Evolutionary conservation across 2,113 vertebrate genomes (phyloP).

Genomic region (Engystomops pustulosus): DNA sequence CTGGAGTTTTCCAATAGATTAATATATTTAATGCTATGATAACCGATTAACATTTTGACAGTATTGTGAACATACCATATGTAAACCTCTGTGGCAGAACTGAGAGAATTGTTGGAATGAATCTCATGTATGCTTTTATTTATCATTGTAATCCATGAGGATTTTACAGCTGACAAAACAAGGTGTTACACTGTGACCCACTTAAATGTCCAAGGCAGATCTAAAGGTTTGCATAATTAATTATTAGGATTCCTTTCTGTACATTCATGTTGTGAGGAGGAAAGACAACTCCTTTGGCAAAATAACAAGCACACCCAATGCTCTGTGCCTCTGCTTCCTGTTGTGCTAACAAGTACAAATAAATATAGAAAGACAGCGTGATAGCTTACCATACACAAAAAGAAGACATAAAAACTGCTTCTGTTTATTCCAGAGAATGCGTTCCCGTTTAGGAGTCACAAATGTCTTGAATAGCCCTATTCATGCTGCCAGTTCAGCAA

Average conservation of each 20-base stretch:
- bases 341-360: background rate
- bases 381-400: background rate
- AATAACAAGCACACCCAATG: constrained; percentile 42
- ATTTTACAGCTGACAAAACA: constrained; percentile 1
- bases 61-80: too few relatives aligned
- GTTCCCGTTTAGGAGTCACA: too few relatives aligned
- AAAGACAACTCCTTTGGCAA: constrained; percentile 39
- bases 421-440: too few relatives aligned
- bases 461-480: too few relatives aligned
- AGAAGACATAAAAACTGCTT: too few relatives aligned
- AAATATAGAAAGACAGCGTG: background rate
- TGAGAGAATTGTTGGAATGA: background rate
- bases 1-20: too few relatives aligned
- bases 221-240: constrained; percentile 35
- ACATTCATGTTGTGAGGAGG: constrained; percentile 35
- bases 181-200: constrained; percentile 39
- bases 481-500: too few relatives aligned
- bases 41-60: too few relatives aligned
- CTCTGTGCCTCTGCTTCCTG: background rate
- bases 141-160: constrained; percentile 4
- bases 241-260: constrained; percentile 44
- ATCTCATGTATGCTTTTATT: background rate
- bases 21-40: too few relatives aligned
- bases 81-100: too few relatives aligned
- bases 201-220: constrained; percentile 15